Conservation (phyloP, 2,888 invertebrate genomes). For the Drosophila diplacantha region DNA sequence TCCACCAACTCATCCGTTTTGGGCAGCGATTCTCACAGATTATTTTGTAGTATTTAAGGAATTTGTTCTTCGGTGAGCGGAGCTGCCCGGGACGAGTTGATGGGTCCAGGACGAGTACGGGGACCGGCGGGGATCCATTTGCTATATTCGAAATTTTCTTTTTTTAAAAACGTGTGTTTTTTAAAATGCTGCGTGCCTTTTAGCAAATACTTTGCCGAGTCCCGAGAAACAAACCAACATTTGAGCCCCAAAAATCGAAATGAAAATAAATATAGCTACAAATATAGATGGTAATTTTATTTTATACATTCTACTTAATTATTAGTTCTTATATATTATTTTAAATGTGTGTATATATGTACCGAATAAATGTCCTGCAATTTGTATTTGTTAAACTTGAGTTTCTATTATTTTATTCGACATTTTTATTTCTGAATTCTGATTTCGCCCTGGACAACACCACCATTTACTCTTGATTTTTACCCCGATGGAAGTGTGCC, state of each 20-base stretch:
- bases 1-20: slow-evolving; percentile 8
- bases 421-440: slow-evolving; percentile 18
- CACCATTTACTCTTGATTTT: slow-evolving; percentile 6
- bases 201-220: slow-evolving; percentile 82
- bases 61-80: slow-evolving; percentile 53
- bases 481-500: slow-evolving; percentile 44
- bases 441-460: slow-evolving; percentile 2
- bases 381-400: slow-evolving; percentile 52
- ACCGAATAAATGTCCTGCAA: slow-evolving; percentile 43
- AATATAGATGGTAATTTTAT: slow-evolving; percentile 47
- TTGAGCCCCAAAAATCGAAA: slow-evolving; percentile 20
- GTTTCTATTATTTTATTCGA: slow-evolving; percentile 40
- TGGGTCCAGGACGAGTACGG: background rate
- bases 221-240: slow-evolving; percentile 24
- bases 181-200: slow-evolving; percentile 87
- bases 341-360: slow-evolving; percentile 52
- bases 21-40: slow-evolving; percentile 41
- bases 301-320: slow-evolving; percentile 25
- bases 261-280: slow-evolving; percentile 17
- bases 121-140: slow-evolving; percentile 46
- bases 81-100: slow-evolving; percentile 15
- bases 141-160: slow-evolving; percentile 66
- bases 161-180: slow-evolving; percentile 77
- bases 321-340: slow-evolving; percentile 45
- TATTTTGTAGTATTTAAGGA: slow-evolving; percentile 69